phyloP scores from a whole-genome alignment of 2,888 invertebrate species.

The Caradrina kadenii region DNA sequence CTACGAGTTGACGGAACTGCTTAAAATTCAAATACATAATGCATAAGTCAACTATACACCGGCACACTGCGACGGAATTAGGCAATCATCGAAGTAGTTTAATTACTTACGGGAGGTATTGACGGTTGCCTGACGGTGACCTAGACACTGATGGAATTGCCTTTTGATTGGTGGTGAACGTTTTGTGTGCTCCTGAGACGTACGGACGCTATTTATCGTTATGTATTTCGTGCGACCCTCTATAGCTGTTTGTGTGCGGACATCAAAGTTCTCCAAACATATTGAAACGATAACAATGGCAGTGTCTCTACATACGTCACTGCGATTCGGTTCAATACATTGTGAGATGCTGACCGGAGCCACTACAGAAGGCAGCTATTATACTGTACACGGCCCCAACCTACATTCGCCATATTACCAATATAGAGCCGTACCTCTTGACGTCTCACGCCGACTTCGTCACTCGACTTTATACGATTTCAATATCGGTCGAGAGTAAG shows the following conservation, averaged over 20 bases:
- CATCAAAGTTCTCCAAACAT: slow-evolving; percentile 48
- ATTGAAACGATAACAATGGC: slow-evolving; percentile 46
- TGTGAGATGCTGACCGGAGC: slow-evolving; percentile 50
- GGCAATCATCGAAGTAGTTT: slow-evolving; percentile 66
- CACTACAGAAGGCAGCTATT: slow-evolving; percentile 51
- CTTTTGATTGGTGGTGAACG: slow-evolving; percentile 56
- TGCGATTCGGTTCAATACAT: slow-evolving; percentile 46
- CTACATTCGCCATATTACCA: slow-evolving; percentile 29
- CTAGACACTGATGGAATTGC: slow-evolving; percentile 54
- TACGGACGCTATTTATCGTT: slow-evolving; percentile 23
- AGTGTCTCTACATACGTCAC: slow-evolving; percentile 41
- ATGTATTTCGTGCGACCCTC: slow-evolving; percentile 12
- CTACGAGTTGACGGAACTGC: slow-evolving; percentile 58
- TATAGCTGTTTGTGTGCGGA: slow-evolving; percentile 7
- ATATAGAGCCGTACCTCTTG: slow-evolving; percentile 28
- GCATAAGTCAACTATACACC: slow-evolving; percentile 46
- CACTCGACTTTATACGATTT: slow-evolving; percentile 52
- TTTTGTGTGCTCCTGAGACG: slow-evolving; percentile 19
- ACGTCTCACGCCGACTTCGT: slow-evolving; percentile 31
- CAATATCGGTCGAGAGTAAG: slow-evolving; percentile 47
- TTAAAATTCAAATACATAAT: slow-evolving; percentile 65
- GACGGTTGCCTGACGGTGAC: slow-evolving; percentile 44
- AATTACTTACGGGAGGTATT: slow-evolving; percentile 61
- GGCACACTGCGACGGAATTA: slow-evolving; percentile 45
- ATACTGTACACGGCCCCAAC: slow-evolving; percentile 33